Base-by-base conservation (phyloP, 2,113 vertebrate genomes). In the Merops nubicus region DNA sequence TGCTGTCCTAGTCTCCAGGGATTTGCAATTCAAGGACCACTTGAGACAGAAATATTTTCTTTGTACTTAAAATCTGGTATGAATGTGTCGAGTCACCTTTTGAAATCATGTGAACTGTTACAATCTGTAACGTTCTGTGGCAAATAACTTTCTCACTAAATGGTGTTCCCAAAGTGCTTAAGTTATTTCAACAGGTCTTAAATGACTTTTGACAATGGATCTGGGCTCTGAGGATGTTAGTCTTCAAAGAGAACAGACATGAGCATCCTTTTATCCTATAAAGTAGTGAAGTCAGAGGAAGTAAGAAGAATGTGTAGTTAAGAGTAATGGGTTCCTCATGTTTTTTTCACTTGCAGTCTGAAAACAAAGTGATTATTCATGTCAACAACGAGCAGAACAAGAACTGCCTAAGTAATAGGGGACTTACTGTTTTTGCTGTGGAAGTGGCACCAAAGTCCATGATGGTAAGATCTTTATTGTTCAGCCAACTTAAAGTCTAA, bases 351-450 rank as follows among this genome's bases (percentile, higher is more conserved):
- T 95, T 97, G 31, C 97, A 99, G 99, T 98, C 98, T 95, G 98
- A 98, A 94, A 98, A 98, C 89, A 99, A 98, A 97, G 98, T 99
- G 95, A 98, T 99, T 18, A 96, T 99, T 95, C 99, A 99, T 19
- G 93, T 99, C 59, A 99, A 98, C 97, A 99, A 98, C 8, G 99
- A 99, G 81, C 98, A 98, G 88, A 99, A 98, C 94, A 99, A 97
- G 97, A 99, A 99, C 97, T 99, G 99, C 90, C 57, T 98, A 8
- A 99, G 97, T 97, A 99, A 96, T 47, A 97, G 99, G 93, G 98
- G 99, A 50, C 97, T 99, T 89, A 96, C 40, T 26, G 93, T 98
- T 91, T 99, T 99, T 97, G 99, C 99, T 59, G 98, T 99, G 19
- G 99, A 99, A 98, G 98, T 99, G 88, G 98, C 99, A 70, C 98